phyloP scores from a whole-genome alignment of 2,888 invertebrate genomes.

The Gerris lacustris region DNA sequence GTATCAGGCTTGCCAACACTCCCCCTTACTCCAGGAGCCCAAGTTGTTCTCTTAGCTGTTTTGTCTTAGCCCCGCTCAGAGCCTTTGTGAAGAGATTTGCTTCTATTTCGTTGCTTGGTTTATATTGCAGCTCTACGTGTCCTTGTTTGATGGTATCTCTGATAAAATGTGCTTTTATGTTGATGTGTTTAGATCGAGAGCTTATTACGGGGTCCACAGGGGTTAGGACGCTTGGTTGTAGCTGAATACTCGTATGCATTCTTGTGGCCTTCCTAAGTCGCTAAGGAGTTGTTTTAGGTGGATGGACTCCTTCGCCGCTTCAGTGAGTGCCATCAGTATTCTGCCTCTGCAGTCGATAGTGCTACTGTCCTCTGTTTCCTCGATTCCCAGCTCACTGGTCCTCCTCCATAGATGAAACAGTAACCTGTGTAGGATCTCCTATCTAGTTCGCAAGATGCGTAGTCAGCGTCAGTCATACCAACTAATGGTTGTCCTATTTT shows the following conservation, averaged over 20 bases:
- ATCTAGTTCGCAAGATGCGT: background rate
- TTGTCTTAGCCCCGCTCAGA: too few relatives aligned
- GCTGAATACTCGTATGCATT: background rate
- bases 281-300: background rate
- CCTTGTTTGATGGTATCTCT: background rate
- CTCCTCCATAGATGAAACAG: background rate
- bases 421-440: background rate
- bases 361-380: too few relatives aligned
- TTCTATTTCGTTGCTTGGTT: too few relatives aligned
- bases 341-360: too few relatives aligned
- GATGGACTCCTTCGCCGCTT: background rate
- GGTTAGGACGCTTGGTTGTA: background rate
- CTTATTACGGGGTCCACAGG: background rate
- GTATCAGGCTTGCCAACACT: too few relatives aligned
- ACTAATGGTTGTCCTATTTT: background rate
- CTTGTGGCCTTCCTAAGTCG: background rate
- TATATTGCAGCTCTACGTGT: too few relatives aligned
- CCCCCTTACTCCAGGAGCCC: too few relatives aligned
- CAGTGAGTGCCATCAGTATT: conserved; percentile 6
- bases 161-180: background rate
- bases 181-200: too few relatives aligned
- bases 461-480: background rate
- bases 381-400: too few relatives aligned
- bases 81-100: too few relatives aligned
- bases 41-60: too few relatives aligned